Base-by-base conservation (phyloP, 2,113 vertebrate species). In the Cyanoderma ruficeps region DNA sequence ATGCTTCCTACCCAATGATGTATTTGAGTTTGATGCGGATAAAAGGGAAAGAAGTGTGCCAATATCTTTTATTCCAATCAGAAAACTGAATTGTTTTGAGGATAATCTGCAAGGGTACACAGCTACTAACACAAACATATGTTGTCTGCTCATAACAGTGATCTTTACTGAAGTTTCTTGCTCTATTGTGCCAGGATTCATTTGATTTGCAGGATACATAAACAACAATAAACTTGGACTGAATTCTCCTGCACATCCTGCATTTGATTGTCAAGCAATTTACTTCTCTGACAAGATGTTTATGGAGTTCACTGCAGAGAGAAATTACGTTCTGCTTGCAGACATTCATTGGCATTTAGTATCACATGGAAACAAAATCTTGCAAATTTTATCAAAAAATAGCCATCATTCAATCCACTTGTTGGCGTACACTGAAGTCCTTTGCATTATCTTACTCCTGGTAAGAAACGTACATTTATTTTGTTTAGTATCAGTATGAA, bases 201-300 rank as follows among this genome's bases (percentile, higher is more conserved):
- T 91, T 93, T 74, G 39, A 86, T 95, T 81, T 92, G 24, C n/a
- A 70, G 49, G 90, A 53, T 82, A 33, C 16, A 90, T 75, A 90
- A 85, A 93, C 61, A 92, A 79, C 57, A 94, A 93, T 86, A 96
- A 89, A 76, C 53, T 93, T 83, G 42, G 52, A 86, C 52, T 87
- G 15, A 70, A 78, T 85, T 90, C 39, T 92, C 44, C 52, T 56
- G 39, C 31, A 87, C n/a, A 90, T 86, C 82, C 85, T 92, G 55
- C 24, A 75, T 85, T 75, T 78, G 64, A 49, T 47, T 96, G 56
- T 88, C 75, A 88, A 94, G 96, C 23, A 77, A 81, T 86, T 90
- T 86, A 67, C 44, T 86, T 86, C 39, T 86, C 35, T 86, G 85
- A 80, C 71, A 88, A 81, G 47, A 90, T 37, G 47, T 65, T 89